phyloP scores from a whole-genome alignment of 2,797 vertebrate genomes.

The Phaenicophaeus curvirostris region DNA sequence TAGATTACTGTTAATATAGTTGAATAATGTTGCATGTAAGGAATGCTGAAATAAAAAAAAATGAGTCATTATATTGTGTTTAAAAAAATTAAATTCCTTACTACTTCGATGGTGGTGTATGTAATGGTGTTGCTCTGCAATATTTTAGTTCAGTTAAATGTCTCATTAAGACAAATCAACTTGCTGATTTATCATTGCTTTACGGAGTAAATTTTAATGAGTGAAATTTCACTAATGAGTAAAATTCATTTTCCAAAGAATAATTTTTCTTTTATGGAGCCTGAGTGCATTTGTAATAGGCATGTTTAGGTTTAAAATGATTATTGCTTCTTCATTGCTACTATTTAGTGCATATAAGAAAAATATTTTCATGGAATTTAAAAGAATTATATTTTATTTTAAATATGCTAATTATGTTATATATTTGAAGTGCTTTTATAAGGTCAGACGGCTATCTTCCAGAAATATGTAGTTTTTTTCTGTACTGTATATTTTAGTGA shows the following conservation, averaged over 20 bases:
- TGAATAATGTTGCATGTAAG: not conserved
- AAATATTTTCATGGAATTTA: not conserved
- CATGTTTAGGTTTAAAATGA: not conserved
- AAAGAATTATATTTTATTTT: not conserved
- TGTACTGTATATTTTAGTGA: not conserved
- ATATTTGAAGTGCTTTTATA: not conserved
- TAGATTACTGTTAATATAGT: not conserved
- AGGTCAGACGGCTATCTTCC: accelerated
- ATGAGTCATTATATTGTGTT: not conserved
- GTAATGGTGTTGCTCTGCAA: not conserved
- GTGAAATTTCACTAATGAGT: conserved; percentile 14
- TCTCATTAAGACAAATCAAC: conserved; percentile 24
- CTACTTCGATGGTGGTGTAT: not conserved
- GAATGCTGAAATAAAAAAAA: not conserved
- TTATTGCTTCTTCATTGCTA: not conserved
- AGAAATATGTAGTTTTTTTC: not conserved
- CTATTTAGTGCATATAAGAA: not conserved
- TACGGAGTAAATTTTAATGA: conserved; percentile 19
- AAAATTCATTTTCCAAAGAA: conserved; percentile 12
- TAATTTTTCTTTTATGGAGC: not conserved
- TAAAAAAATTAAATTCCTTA: not conserved
- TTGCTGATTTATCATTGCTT: not conserved
- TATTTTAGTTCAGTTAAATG: conserved; percentile 25
- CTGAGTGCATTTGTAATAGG: not conserved
- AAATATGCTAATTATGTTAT: not conserved